Evolutionary conservation across 2,797 vertebrate species (phyloP), one percentile per base, ranked within the genome.

Genomic region (Dallia pectoralis): DNA sequence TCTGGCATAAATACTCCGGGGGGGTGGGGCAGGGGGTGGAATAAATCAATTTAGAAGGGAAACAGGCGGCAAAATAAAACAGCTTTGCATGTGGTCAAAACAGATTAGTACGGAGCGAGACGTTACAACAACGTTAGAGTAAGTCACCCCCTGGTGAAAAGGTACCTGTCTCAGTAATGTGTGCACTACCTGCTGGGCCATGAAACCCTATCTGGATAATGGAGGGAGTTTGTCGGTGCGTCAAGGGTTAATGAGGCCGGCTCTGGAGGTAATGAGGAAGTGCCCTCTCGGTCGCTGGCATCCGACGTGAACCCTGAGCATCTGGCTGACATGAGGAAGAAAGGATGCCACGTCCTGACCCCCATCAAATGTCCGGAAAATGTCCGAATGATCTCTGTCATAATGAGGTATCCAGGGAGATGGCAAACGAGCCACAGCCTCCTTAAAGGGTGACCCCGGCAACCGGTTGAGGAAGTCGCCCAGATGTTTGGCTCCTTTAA

Each of bases 271-370:
- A 8, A 19, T 59, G 27, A 40, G 33, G 27, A 61, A 18, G n/a
- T 70, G 67, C 75, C 74, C 69, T 74, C 70, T 64, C 67, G 72
- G 72, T 74, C 69, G 66, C 69, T 73, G 63, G 70, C 69, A 77
- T 79, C 76, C 70, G 74, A 63, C 48, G 61, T 73, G 73, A 80
- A 79, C 81, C 77, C 67, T 67, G 67, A 78, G 75, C 82, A 84
- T 80, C 77, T 80, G 78, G 78, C 32, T 22, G 53, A 68, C 70
- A 73, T 22, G 67, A 44, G 67, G 66, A 70, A 74, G 74, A 75
- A 71, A 67, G 62, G 63, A 71, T 59, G 69, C 36, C 27, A 44
- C 36, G 59, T 64, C 65, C 72, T 77, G 73, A 70, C 78, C 80
- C 67, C 66, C 53, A 51, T 65, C 78, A 77, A 27, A 79, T 71